These are phyloP conservation scores for Sycophila sp. DNA, from an alignment of 1,140 invertebrate genomes.

Conservation along the genomic window DNA sequence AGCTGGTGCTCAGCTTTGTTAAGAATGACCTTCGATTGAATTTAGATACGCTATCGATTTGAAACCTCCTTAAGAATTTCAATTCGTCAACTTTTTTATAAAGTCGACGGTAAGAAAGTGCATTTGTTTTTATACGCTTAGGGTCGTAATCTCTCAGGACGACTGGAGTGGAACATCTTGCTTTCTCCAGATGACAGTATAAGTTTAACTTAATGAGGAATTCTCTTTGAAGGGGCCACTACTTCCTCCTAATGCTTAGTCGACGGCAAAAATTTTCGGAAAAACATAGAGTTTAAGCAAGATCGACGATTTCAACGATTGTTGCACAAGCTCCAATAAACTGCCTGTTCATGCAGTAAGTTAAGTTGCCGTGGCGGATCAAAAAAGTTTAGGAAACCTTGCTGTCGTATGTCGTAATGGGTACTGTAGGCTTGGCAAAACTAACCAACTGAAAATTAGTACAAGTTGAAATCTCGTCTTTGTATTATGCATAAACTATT, in stretches of 20 bases:
- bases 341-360: slow-evolving; percentile 9
- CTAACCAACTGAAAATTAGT: background rate
- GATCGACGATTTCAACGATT: slow-evolving; percentile 18
- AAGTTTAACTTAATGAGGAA: background rate
- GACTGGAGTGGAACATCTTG: background rate
- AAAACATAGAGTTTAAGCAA: slow-evolving; percentile 12
- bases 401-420: slow-evolving; percentile 16
- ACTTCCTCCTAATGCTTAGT: background rate
- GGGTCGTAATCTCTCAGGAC: background rate
- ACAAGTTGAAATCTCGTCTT: background rate
- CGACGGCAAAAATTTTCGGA: background rate
- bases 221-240: background rate
- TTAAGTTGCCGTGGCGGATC: background rate
- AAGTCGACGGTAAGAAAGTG: too few species aligned
- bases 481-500: background rate
- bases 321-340: slow-evolving; percentile 6
- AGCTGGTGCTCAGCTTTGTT: background rate
- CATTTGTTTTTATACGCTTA: too few species aligned
- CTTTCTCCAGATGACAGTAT: background rate
- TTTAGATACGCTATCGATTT: slow-evolving; percentile 2
- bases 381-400: slow-evolving; percentile 19
- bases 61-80: background rate
- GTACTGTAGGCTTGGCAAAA: slow-evolving; percentile 2
- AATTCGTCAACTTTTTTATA: too few species aligned
- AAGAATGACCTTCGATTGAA: background rate